Evolutionary conservation across 2,113 vertebrate species (phyloP), one percentile per base, ranked within the genome.

Genomic region (Athene noctua): DNA sequence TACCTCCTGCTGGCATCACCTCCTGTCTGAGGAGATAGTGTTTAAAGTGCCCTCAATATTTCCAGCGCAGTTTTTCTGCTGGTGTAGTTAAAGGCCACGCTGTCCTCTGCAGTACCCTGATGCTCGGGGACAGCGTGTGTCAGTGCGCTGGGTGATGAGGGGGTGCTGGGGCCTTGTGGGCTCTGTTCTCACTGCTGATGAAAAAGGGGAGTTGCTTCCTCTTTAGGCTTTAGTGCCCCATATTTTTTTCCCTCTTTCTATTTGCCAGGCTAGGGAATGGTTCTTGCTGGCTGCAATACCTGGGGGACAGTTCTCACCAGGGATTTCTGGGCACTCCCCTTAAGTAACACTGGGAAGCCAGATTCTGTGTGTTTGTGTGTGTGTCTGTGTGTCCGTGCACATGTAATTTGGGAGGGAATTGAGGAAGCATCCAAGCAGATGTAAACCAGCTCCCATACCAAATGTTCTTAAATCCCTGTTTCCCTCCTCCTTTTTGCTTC

Each of bases 11-110:
- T 52, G 78, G 44, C 93, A 68, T 81, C 89, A 30, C 86, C 91
- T 92, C 93, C 80, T 72, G 65, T 22, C 80, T 70, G 86, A 89
- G 77, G 65, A 77, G 80, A 80, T 0, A 9, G 61, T 2, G 73
- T 44, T 88, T 7, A 7, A 81, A 85, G 83, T 29, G 68, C 20
- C 82, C 91, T 86, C 67, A 1, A 18, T 44, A 23, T 42, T 62
- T 40, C 71, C 74, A 58, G 30, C 0, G 1, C 0, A 0, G 20
- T 3, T 67, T 46, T 51, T 1, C 57, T 65, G 47, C 61, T 0
- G 0, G 25, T 42, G 58, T 11, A 4, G 38, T 11, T 71, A 2
- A 32, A 83, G 67, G 73, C 80, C 36, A 8, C 0, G 6, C 47
- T 70, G 27, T 27, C 32, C 68, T 47, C 23, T 10, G 80, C 19